phyloP scores from a whole-genome alignment of 2,797 vertebrate species.

The Falco novaeseelandiae region DNA sequence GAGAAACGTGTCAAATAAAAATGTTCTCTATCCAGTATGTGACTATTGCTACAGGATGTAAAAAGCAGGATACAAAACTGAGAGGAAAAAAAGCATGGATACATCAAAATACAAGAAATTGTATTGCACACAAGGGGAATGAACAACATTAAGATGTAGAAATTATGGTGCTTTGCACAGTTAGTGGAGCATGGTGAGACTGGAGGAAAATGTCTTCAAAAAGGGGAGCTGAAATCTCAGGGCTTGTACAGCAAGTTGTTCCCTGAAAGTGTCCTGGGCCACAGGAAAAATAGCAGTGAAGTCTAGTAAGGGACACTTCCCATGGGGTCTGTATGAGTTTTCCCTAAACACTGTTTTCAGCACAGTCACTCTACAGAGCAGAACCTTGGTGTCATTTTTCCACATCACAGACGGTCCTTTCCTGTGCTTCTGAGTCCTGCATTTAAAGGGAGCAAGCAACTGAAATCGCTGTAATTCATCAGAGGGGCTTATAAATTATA shows the following conservation, averaged over 20 bases:
- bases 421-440: neutral
- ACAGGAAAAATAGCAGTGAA: neutral
- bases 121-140: neutral
- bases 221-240: neutral
- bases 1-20: neutral
- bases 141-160: neutral
- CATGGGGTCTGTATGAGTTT: too few species aligned
- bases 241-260: accelerated
- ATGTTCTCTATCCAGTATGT: neutral
- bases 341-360: neutral
- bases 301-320: neutral
- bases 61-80: neutral
- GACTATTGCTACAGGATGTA: neutral
- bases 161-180: neutral
- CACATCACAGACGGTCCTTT: accelerated
- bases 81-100: accelerated
- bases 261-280: neutral
- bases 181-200: neutral
- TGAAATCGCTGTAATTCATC: accelerated
- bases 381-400: neutral
- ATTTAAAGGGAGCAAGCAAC: neutral
- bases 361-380: neutral
- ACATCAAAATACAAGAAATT: neutral
- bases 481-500: neutral
- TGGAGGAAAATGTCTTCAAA: neutral